phyloP scores from a whole-genome alignment of 2,113 vertebrate species.

The Accipiter cooperii region DNA sequence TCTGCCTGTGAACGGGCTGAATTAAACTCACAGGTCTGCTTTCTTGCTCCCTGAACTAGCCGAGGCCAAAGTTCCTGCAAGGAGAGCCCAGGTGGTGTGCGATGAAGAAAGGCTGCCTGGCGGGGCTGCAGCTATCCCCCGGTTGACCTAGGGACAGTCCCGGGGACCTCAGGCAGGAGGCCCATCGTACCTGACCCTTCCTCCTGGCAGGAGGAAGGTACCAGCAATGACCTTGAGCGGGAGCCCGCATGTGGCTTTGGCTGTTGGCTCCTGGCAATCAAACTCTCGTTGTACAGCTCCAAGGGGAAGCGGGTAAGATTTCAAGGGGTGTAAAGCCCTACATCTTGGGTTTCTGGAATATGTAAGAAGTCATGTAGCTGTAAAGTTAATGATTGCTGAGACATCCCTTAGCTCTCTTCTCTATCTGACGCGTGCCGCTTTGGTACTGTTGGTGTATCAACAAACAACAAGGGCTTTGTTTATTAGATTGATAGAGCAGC shows the following conservation, averaged over 20 bases:
- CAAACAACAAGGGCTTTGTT: background rate
- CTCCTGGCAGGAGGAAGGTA: background rate
- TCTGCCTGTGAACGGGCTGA: background rate
- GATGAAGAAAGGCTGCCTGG: background rate
- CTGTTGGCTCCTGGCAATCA: background rate
- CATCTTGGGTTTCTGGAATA: background rate
- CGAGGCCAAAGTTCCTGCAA: background rate
- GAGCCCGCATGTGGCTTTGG: background rate
- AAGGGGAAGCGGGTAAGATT: background rate
- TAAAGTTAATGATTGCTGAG: background rate
- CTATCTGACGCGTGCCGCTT: background rate
- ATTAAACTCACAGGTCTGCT: background rate
- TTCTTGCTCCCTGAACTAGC: background rate
- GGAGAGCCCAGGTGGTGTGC: background rate
- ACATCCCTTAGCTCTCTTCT: background rate
- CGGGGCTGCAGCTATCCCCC: background rate
- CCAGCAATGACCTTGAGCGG: background rate
- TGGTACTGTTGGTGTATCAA: background rate
- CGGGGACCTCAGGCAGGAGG: background rate
- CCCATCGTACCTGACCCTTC: background rate
- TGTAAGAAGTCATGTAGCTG: background rate
- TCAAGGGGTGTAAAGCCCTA: background rate
- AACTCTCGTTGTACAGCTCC: accelerated
- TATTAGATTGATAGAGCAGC: background rate
- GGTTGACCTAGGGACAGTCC: background rate